Evolutionary conservation across 2,113 vertebrate species (phyloP).

Genomic region (Cryptotis parvus): DNA sequence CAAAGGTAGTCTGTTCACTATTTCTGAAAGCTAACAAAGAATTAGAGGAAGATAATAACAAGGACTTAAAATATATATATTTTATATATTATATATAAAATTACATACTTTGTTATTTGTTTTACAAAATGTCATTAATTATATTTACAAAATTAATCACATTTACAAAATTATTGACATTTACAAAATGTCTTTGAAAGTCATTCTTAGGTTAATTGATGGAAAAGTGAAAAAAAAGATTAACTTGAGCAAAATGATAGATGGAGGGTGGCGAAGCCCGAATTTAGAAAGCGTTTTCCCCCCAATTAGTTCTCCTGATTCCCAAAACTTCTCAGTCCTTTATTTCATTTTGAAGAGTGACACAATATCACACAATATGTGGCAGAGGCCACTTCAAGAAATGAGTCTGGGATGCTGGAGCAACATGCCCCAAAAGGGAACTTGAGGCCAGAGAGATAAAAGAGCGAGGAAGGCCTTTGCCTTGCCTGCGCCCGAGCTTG

Average conservation of each 20-base stretch:
- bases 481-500: too few relatives aligned
- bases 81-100: neutral
- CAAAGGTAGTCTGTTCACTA: neutral
- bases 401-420: too few relatives aligned
- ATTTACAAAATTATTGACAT: too few relatives aligned
- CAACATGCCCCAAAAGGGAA: too few relatives aligned
- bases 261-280: neutral
- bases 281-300: neutral
- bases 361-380: neutral
- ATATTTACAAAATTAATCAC: too few relatives aligned
- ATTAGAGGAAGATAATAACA: constrained; percentile 3
- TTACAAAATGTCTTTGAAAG: neutral
- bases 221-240: neutral
- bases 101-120: neutral
- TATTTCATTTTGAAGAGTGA: constrained; percentile 40
- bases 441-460: too few relatives aligned
- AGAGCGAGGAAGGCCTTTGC: too few relatives aligned
- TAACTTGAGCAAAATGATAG: neutral
- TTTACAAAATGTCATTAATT: too few relatives aligned
- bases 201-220: neutral
- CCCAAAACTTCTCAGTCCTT: neutral
- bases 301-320: neutral
- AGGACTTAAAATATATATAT: neutral
- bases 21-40: neutral
- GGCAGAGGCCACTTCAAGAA: neutral